Evolutionary conservation across 2,113 vertebrate genomes (phyloP).

Genomic region (Dissostichus mawsoni): DNA sequence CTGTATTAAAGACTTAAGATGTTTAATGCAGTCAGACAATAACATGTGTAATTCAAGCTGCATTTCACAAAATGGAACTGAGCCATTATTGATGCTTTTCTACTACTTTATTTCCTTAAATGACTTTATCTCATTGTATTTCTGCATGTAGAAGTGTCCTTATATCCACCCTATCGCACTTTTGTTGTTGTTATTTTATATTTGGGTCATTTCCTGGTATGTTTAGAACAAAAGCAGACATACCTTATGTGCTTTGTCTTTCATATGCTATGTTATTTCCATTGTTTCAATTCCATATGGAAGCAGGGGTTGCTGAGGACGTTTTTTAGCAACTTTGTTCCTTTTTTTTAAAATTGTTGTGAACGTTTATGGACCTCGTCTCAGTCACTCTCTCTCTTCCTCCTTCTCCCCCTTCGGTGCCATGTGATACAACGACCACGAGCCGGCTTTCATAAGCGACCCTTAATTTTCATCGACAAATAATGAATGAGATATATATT

Average conservation of each 20-base stretch:
- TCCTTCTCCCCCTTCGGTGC: not conserved
- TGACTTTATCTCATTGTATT: too few species aligned
- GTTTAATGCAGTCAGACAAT: too few species aligned
- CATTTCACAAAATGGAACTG: not conserved
- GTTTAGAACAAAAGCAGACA: not conserved
- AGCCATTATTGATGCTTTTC: not conserved
- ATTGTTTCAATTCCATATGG: not conserved
- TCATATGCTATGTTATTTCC: too few species aligned
- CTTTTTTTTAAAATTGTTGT: not conserved
- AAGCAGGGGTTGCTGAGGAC: not conserved
- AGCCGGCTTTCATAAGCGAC: not conserved
- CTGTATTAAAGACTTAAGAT: too few species aligned
- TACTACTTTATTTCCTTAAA: not conserved
- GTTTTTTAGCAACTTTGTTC: not conserved
- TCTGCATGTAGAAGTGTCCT: too few species aligned
- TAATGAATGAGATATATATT: not conserved
- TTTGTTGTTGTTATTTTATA: not conserved
- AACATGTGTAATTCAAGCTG: too few species aligned
- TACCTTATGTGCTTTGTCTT: too few species aligned
- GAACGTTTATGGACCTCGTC: not conserved
- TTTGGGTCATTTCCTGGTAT: not conserved
- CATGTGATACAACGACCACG: conserved; percentile 9
- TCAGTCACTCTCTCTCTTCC: not conserved
- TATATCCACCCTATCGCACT: not conserved
- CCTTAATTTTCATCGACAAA: too few species aligned